These are phyloP conservation scores for Thamnaconus septentrionalis DNA, from an alignment of 2,113 vertebrate species.

Conservation along the genomic window DNA sequence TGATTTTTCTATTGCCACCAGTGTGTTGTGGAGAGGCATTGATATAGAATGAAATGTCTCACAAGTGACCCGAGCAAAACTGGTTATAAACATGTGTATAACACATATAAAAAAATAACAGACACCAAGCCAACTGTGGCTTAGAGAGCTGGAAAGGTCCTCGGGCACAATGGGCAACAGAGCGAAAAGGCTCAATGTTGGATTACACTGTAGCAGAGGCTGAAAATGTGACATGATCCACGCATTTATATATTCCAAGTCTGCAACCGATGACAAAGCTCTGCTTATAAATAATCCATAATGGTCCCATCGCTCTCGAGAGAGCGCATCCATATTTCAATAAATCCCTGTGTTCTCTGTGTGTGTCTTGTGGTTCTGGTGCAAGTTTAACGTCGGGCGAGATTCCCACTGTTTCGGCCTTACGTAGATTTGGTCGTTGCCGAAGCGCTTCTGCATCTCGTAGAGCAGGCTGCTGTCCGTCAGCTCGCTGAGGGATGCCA, in stretches of 20 bases:
- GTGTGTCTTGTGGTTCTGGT: neutral
- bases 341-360: conserved; percentile 6
- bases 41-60: no score
- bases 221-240: conserved; percentile 16
- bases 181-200: no score
- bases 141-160: no score
- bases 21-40: no score
- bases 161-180: neutral
- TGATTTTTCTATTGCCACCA: conserved; percentile 28
- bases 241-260: conserved; percentile 11
- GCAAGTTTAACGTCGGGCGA: conserved; percentile 26
- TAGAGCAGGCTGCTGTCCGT: conserved; percentile 96
- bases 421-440: conserved; percentile 95
- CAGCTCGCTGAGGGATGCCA: conserved; percentile 92
- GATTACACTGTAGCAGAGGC: no score
- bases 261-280: conserved; percentile 6
- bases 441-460: conserved; percentile 96
- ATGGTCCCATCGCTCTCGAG: neutral
- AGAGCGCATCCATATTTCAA: conserved; percentile 8
- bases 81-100: no score
- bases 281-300: neutral
- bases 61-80: no score
- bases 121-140: no score
- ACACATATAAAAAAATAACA: no score
- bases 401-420: conserved; percentile 49